phyloP scores from a whole-genome alignment of 2,797 vertebrate species.

The Neosalanx taihuensis region DNA sequence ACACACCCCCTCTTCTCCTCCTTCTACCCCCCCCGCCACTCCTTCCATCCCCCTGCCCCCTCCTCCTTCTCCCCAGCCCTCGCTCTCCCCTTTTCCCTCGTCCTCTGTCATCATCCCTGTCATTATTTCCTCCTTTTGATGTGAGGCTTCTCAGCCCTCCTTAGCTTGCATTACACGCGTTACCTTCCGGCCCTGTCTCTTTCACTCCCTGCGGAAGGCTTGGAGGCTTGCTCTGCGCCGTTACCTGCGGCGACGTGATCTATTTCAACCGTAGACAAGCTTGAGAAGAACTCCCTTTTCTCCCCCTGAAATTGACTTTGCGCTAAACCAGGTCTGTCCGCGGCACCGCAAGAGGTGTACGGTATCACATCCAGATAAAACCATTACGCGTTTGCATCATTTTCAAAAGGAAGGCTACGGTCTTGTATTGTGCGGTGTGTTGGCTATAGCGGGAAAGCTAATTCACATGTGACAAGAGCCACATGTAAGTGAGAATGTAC shows the following conservation, averaged over 20 bases:
- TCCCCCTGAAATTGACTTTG: slow-evolving; percentile 28
- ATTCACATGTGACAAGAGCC: slow-evolving; percentile 44
- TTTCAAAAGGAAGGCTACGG: slow-evolving; percentile 32
- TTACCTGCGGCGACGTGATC: slow-evolving; percentile 64
- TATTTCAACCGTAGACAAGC: slow-evolving; percentile 58
- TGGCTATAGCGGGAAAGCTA: slow-evolving; percentile 19
- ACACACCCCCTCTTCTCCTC: slow-evolving; percentile 41
- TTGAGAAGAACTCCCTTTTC: slow-evolving; percentile 37
- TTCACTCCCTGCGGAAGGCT: slow-evolving; percentile 58
- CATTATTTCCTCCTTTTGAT: slow-evolving; percentile 80
- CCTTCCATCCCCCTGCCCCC: slow-evolving; percentile 27
- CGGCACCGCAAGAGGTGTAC: neutral
- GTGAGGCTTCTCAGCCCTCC: slow-evolving; percentile 71
- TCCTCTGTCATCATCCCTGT: slow-evolving; percentile 78
- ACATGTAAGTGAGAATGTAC: slow-evolving; percentile 25
- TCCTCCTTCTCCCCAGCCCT: slow-evolving; percentile 30
- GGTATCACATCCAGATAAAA: slow-evolving; percentile 3
- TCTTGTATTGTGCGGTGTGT: slow-evolving; percentile 2
- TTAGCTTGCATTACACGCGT: slow-evolving; percentile 68
- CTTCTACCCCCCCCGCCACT: slow-evolving; percentile 28
- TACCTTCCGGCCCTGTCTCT: slow-evolving; percentile 58
- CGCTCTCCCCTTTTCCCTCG: slow-evolving; percentile 37
- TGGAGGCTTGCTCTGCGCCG: slow-evolving; percentile 44
- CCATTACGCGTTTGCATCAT: slow-evolving; percentile 39
- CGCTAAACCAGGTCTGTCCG: slow-evolving; percentile 23